Evolutionary conservation across 1,140 invertebrate species (phyloP).

Genomic region (Ostrea edulis): DNA sequence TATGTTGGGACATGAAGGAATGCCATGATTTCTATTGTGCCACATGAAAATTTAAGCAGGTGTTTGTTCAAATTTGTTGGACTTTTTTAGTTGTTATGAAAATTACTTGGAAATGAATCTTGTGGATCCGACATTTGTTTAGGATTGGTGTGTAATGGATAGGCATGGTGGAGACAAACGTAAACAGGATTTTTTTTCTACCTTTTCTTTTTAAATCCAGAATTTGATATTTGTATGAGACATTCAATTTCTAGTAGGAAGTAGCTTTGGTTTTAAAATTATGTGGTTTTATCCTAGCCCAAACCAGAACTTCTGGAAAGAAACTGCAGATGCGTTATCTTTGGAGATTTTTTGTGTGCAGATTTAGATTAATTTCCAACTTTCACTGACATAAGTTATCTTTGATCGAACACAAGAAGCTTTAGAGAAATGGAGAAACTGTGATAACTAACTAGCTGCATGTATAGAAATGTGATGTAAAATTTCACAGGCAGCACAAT

Average conservation of each 20-base stretch:
- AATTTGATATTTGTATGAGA: background rate
- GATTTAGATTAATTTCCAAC: background rate
- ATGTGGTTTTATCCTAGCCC: background rate
- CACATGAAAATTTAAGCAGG: slow-evolving; percentile 31
- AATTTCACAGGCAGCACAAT: background rate
- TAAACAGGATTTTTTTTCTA: background rate
- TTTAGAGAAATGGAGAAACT: background rate
- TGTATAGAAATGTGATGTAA: background rate
- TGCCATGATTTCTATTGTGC: background rate
- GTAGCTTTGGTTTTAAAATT: slow-evolving; percentile 2
- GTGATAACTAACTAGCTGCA: slow-evolving; percentile 22
- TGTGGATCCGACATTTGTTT: background rate
- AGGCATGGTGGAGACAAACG: background rate
- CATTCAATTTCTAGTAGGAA: slow-evolving; percentile 29
- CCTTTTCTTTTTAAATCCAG: background rate
- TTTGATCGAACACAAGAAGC: background rate
- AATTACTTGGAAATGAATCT: background rate
- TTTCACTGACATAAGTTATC: slow-evolving; percentile 26
- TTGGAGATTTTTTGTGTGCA: background rate
- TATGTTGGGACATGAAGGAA: background rate
- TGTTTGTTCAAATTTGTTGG: background rate
- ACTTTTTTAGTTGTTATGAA: slow-evolving; percentile 24
- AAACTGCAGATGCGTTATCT: slow-evolving; percentile 13
- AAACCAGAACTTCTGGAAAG: background rate
- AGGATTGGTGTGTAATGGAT: slow-evolving; percentile 15